Evolutionary conservation across 1,140 invertebrate genomes (phyloP), one percentile per base, ranked within the genome.

Genomic region (Chlorops oryzae): DNA sequence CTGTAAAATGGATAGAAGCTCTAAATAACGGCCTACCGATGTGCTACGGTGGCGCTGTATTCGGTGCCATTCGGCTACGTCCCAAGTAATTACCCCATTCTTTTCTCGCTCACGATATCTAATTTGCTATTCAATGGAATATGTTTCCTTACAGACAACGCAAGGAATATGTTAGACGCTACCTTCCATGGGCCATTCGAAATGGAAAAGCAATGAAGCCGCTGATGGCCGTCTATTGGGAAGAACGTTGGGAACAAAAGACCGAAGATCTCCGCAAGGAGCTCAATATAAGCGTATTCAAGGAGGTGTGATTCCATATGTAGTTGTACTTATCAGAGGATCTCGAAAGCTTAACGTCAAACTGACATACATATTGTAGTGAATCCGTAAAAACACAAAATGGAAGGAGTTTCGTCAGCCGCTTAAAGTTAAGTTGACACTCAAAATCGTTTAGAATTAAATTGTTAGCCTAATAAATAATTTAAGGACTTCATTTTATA

Each of bases 1-100:
- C 88, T 6, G 88, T 99, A 5, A 99, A 99, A 75, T 98, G 94
- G 92, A 80, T 98, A 47, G 96, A 99, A 81, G 94, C 84, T 6
- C 81, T 98, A 39, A 93, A 96, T 74, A 89, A 85, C 15, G 82
- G 80, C 46, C 70, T 96, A 23, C 92, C 93, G 2, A 95, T 96
- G 92, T 95, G 91, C 65, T 77, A 90, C 41, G 80, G 80, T 51
- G 92, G 86, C 32, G 91, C 86, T 1, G 77, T 96, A 46, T 92
- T 94, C 78, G 92, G 92, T 17, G 84, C 92, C 13, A 74, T 82
- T 7, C 75, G 91, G 56, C 77, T 96, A 15, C 81, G 78, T 69
- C 83, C 90, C 44, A 94, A 90, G 82, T 90, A 77, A 78, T 58
- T 54, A 46, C 20, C 10, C 9, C 5, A 23, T 10, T n/a, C 9